phyloP scores from a whole-genome alignment of 2,113 vertebrate genomes.

The Micronisus gabar region DNA sequence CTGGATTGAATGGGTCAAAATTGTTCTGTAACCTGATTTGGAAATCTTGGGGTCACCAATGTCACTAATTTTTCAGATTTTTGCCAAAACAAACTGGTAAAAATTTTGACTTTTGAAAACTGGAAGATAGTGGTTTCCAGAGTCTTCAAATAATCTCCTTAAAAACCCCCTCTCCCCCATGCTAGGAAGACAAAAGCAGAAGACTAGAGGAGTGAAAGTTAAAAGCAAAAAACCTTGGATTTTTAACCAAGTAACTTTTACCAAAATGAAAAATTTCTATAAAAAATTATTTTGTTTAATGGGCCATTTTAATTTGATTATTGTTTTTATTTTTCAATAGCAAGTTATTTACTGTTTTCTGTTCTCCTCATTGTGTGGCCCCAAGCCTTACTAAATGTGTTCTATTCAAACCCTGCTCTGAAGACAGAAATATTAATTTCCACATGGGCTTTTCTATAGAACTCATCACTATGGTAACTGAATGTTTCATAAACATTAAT shows the following conservation, averaged over 20 bases:
- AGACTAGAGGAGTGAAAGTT: background rate
- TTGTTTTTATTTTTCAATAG: constrained; percentile 48
- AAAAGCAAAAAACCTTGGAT: background rate
- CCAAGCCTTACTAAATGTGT: constrained; percentile 48
- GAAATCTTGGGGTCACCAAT: background rate
- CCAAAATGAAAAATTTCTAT: background rate
- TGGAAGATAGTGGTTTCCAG: background rate
- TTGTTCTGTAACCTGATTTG: background rate
- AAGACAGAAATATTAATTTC: constrained; percentile 70
- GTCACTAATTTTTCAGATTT: background rate
- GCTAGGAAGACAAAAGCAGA: background rate
- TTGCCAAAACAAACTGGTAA: background rate
- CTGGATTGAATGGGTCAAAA: background rate
- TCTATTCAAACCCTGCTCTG: constrained; percentile 59
- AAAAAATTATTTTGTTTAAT: background rate
- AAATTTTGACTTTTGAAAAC: background rate
- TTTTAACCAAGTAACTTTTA: background rate
- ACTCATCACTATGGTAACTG: constrained; percentile 62
- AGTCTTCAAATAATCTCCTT: background rate
- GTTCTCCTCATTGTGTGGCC: constrained; percentile 48
- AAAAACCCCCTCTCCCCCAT: background rate
- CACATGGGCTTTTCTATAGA: constrained; percentile 66
- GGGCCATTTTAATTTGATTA: constrained; percentile 33
- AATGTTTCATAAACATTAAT: constrained; percentile 69
- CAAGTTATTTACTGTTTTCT: constrained; percentile 62